Evolutionary conservation across 2,113 vertebrate species (phyloP).

Genomic region (Cathartes aura): DNA sequence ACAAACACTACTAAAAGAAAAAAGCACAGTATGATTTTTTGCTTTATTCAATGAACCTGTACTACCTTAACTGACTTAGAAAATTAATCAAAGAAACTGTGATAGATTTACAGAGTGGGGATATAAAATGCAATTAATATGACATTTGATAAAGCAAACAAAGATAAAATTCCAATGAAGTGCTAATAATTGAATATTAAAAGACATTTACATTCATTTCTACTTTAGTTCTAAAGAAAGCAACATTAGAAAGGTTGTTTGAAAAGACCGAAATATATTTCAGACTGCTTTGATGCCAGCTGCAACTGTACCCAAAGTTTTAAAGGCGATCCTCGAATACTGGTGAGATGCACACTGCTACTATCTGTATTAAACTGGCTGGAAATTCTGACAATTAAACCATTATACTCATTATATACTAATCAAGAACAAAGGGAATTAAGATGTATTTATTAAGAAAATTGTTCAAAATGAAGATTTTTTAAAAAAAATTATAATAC

Average conservation of each 20-base stretch:
- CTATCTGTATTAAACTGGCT: background rate
- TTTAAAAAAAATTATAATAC: background rate
- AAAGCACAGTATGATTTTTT: background rate
- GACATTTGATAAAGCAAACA: conserved; percentile 58
- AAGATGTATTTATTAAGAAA: background rate
- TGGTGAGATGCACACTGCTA: background rate
- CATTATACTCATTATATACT: background rate
- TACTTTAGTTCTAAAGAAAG: background rate
- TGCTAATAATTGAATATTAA: conserved; percentile 42
- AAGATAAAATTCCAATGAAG: conserved; percentile 40
- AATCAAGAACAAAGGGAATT: background rate
- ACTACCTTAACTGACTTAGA: conserved; percentile 9
- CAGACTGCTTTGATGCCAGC: background rate
- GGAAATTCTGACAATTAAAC: background rate
- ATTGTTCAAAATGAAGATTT: background rate
- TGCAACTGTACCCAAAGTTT: background rate
- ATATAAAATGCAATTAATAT: conserved; percentile 48
- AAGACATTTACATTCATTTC: background rate
- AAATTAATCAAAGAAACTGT: conserved; percentile 33
- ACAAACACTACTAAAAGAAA: background rate
- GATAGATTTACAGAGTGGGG: background rate
- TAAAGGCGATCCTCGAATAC: background rate
- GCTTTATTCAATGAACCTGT: background rate
- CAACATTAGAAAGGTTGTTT: background rate
- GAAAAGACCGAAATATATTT: background rate